phyloP scores from a whole-genome alignment of 2,888 invertebrate species.

The Neria commutata region DNA sequence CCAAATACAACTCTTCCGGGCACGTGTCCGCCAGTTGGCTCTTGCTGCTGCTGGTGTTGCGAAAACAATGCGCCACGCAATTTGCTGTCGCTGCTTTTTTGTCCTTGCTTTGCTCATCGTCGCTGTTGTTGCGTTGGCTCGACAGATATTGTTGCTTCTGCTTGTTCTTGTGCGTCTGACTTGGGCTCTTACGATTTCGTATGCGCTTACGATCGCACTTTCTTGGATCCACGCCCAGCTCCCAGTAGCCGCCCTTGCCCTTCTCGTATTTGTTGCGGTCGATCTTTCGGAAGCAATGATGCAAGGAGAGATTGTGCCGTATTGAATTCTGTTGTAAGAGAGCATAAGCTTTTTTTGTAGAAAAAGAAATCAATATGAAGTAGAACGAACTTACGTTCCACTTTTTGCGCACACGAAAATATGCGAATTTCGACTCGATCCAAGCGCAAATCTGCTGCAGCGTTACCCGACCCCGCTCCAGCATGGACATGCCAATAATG shows the following conservation, averaged over 20 bases:
- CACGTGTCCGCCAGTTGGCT: neutral
- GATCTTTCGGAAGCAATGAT: constrained; percentile 60
- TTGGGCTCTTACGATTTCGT: constrained; percentile 47
- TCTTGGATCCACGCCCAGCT: constrained; percentile 57
- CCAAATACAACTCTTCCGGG: constrained; percentile 26
- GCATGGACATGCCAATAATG: constrained; percentile 62
- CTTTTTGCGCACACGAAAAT: constrained; percentile 59
- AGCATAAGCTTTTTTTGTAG: neutral
- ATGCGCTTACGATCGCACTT: constrained; percentile 59
- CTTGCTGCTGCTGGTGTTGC: neutral
- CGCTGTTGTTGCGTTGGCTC: constrained; percentile 1
- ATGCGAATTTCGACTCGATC: constrained; percentile 61
- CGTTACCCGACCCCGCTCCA: constrained; percentile 58
- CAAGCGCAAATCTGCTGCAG: constrained; percentile 60
- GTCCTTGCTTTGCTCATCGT: neutral
- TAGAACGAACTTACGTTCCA: constrained; percentile 58
- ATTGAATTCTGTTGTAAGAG: constrained; percentile 54
- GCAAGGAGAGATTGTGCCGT: constrained; percentile 59
- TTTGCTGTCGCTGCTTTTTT: neutral
- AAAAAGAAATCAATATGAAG: too few species aligned
- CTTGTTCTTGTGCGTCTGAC: neutral
- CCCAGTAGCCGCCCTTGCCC: constrained; percentile 62
- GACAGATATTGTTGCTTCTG: too few species aligned
- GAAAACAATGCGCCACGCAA: neutral
- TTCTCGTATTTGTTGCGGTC: constrained; percentile 59